phyloP scores from a whole-genome alignment of 1,140 invertebrate genomes.

The Drosophila tristis region DNA sequence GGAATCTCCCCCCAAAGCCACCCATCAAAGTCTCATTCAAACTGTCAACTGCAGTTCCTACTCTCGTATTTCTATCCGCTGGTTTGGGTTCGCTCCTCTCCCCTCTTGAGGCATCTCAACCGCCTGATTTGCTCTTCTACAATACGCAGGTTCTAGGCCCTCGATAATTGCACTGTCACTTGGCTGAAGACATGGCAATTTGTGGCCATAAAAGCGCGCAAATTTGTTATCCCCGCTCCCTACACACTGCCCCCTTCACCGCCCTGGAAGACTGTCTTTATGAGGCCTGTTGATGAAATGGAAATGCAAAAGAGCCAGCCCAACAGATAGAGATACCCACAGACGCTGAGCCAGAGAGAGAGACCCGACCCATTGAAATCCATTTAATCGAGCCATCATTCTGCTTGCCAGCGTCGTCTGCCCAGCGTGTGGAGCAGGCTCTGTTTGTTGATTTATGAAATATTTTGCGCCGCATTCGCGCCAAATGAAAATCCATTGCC shows the following conservation, averaged over 20 bases:
- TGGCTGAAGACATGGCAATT: conserved; percentile 81
- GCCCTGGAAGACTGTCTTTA: conserved; percentile 35
- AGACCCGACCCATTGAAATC: conserved; percentile 69
- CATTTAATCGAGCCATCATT: conserved; percentile 81
- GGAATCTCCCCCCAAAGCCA: conserved; percentile 16
- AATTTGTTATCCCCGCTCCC: conserved; percentile 73
- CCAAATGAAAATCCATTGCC: conserved; percentile 76
- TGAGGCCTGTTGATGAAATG: conserved; percentile 69
- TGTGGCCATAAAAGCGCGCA: conserved; percentile 81
- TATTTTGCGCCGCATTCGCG: conserved; percentile 55
- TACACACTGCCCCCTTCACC: not conserved
- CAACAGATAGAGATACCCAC: conserved; percentile 2
- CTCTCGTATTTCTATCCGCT: not conserved
- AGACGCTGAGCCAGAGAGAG: conserved; percentile 34
- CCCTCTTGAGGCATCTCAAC: conserved; percentile 13
- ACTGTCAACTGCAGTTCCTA: conserved; percentile 72
- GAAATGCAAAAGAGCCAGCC: conserved; percentile 60
- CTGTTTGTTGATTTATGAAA: conserved; percentile 79
- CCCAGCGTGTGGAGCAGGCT: conserved; percentile 5
- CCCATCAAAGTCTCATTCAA: conserved; percentile 35
- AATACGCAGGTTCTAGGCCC: conserved; percentile 33
- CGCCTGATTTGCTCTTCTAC: conserved; percentile 9
- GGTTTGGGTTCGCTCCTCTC: not conserved
- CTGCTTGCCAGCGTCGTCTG: conserved; percentile 21
- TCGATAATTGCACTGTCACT: conserved; percentile 82